Evolutionary conservation across 2,113 vertebrate species (phyloP).

Genomic region (Alethe castanea): DNA sequence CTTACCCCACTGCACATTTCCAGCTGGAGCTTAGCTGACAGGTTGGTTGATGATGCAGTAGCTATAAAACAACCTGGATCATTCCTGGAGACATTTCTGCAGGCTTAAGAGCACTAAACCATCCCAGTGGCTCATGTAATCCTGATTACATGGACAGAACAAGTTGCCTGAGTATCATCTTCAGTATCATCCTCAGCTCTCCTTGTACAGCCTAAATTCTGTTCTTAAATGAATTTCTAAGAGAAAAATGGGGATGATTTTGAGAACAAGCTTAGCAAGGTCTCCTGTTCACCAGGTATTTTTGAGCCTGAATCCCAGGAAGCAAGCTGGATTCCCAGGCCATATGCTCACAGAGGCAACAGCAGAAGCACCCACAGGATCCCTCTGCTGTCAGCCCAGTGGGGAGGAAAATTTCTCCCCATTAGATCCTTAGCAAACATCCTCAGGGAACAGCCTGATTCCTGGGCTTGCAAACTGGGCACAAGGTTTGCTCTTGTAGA

Average conservation of each 20-base stretch:
- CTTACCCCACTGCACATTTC: neutral
- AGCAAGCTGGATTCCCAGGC: neutral
- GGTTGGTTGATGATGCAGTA: constrained; percentile 33
- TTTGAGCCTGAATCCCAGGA: neutral
- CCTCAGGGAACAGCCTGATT: neutral
- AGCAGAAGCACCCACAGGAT: neutral
- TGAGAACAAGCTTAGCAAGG: neutral
- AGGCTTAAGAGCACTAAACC: constrained; percentile 12
- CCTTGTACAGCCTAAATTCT: neutral
- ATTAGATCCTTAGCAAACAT: neutral
- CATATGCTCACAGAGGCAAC: fast-evolving
- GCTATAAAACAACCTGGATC: constrained; percentile 33
- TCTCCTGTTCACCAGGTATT: neutral
- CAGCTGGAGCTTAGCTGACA: constrained; percentile 34
- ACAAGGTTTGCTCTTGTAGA: neutral
- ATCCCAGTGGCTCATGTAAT: neutral
- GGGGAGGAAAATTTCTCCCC: neutral
- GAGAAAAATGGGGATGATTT: neutral
- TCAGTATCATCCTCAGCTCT: neutral
- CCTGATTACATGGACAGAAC: neutral
- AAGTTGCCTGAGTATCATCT: neutral
- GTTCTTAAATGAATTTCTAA: neutral
- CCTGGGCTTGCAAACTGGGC: neutral
- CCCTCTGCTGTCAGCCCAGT: neutral
- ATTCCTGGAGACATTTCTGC: constrained; percentile 11